These are phyloP conservation scores for Hyposoter didymator DNA, from an alignment of 2,888 invertebrate species.

Conservation along the genomic window DNA sequence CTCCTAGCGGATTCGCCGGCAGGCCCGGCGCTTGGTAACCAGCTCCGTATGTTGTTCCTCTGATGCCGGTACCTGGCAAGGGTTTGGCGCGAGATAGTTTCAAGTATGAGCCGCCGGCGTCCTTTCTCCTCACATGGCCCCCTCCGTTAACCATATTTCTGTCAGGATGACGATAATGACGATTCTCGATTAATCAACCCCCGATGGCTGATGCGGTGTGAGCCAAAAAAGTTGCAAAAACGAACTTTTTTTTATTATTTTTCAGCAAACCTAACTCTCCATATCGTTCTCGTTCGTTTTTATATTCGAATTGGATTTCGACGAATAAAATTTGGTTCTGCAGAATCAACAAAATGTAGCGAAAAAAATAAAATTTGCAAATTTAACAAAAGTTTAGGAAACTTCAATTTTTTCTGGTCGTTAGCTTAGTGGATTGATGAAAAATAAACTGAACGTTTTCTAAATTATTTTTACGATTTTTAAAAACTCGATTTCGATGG, in stretches of 20 bases:
- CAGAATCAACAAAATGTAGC: no score
- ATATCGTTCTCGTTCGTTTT: no score
- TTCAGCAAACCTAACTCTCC: not conserved
- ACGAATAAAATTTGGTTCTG: no score
- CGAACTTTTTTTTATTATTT: not conserved
- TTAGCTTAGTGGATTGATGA: no score
- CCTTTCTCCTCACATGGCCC: conserved; percentile 35
- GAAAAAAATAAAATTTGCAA: no score
- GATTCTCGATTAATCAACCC: not conserved
- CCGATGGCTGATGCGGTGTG: not conserved
- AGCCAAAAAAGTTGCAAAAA: not conserved
- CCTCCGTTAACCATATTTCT: conserved; percentile 21
- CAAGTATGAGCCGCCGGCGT: conserved; percentile 60
- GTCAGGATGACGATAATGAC: conserved; percentile 37
- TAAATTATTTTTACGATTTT: no score
- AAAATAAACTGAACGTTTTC: no score
- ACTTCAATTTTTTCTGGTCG: no score
- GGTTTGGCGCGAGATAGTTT: conserved; percentile 53
- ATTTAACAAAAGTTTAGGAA: no score
- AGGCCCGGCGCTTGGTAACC: conserved; percentile 49
- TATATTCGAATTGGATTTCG: no score
- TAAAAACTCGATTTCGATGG: no score
- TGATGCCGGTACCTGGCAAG: conserved; percentile 27
- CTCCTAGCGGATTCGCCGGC: conserved; percentile 63
- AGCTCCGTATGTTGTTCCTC: conserved; percentile 19